Percentiles rank a stretch among this genome's conserved stretches.
phyloP scores from a whole-genome alignment of 1,140 invertebrate genomes.

The Stratiolaelaps scimitus region DNA sequence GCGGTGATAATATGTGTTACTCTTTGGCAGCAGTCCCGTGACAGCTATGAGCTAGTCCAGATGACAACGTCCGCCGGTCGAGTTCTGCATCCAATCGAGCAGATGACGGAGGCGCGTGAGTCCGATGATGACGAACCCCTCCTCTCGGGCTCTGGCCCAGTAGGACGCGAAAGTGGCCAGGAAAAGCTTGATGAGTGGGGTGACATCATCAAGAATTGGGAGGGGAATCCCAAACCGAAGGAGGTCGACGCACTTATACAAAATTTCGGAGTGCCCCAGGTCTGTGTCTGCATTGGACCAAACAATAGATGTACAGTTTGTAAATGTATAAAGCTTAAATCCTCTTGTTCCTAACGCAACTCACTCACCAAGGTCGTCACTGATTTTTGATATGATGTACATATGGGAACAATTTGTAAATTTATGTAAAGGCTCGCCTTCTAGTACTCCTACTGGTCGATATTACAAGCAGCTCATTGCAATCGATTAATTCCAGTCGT shows the following conservation, averaged over 20 bases:
- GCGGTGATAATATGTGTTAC: too few species aligned
- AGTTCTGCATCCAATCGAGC: slow-evolving; percentile 24
- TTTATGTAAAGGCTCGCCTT: too few species aligned
- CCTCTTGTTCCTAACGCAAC: too few species aligned
- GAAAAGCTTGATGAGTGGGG: slow-evolving; percentile 82
- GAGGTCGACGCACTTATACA: slow-evolving; percentile 60
- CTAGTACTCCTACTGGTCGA: too few species aligned
- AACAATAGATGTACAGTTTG: too few species aligned
- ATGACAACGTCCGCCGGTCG: slow-evolving; percentile 19
- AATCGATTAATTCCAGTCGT: too few species aligned
- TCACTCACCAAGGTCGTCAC: too few species aligned
- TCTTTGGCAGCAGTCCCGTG: neutral
- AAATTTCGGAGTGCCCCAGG: slow-evolving; percentile 17
- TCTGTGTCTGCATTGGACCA: too few species aligned
- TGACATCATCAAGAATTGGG: slow-evolving; percentile 70
- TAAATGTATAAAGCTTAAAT: too few species aligned
- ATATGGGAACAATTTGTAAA: too few species aligned
- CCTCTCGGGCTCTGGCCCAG: slow-evolving; percentile 84
- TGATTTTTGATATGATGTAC: too few species aligned
- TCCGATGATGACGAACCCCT: slow-evolving; percentile 79
- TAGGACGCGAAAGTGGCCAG: slow-evolving; percentile 88
- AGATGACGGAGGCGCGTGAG: slow-evolving; percentile 6
- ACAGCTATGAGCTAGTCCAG: neutral
- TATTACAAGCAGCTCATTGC: too few species aligned
- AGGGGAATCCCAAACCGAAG: slow-evolving; percentile 55